Conservation (phyloP, 2,113 vertebrate species). For the Proterorhinus semilunaris region DNA sequence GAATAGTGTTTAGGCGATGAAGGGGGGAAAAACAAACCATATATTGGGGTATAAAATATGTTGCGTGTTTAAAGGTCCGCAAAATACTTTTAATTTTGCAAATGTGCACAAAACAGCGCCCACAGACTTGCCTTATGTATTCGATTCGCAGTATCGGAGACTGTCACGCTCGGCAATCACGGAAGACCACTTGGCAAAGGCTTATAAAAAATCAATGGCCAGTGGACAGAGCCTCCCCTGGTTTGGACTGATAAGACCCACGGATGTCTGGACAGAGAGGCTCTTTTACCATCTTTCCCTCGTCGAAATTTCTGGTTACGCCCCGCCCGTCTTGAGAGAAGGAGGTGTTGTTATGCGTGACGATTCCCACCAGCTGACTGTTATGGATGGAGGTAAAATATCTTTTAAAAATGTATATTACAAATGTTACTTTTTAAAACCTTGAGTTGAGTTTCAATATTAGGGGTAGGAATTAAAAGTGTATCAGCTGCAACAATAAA, state of each 20-base stretch:
- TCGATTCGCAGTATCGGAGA: neutral
- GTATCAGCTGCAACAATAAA: too few species aligned
- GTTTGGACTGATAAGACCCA: neutral
- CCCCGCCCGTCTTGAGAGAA: constrained; percentile 28
- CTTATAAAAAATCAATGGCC: neutral
- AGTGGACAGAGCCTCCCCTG: neutral
- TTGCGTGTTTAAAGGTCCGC: neutral
- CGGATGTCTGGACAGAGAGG: neutral
- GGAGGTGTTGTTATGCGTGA: constrained; percentile 45
- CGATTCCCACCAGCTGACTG: constrained; percentile 56
- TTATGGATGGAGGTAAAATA: constrained; percentile 40
- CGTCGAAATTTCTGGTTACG: neutral
- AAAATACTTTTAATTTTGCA: neutral
- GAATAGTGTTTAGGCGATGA: too few species aligned
- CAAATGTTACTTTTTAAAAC: too few species aligned
- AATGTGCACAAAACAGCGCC: neutral
- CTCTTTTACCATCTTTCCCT: neutral
- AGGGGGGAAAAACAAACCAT: too few species aligned
- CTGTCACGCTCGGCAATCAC: constrained; percentile 8
- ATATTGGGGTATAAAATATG: too few species aligned
- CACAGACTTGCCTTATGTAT: constrained; percentile 36
- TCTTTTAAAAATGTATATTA: neutral
- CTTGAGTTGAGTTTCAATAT: too few species aligned
- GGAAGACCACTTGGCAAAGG: constrained; percentile 25
- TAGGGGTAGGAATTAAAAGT: too few species aligned